Base-by-base conservation (phyloP, 2,888 invertebrate genomes). In the Melanotus villosus region DNA sequence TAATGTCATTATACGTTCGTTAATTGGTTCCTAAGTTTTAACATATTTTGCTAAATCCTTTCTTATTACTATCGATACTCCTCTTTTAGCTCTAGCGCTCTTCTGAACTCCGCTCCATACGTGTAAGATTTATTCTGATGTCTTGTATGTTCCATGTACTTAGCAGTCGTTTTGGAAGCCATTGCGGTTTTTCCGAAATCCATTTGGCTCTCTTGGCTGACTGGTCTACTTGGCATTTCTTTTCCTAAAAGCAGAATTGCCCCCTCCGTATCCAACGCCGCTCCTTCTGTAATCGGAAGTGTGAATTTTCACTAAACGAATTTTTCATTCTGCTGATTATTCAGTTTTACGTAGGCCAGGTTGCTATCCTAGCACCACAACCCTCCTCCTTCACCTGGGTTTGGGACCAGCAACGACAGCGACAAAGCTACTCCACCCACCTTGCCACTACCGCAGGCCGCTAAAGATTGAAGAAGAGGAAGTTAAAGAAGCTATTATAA, bases 231-330 rank as follows among this genome's bases (percentile, higher is more conserved):
- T 47, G 47, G 47, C 47, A 47, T 2, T 47, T 21, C 21, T 21
- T 21, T 47, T 47, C 23, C 18, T 21, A 21, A 21, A 47, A 18
- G 47, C 47, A 47, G 47, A 47, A 47, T 47, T 47, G 19, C 21
- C 21, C 47, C 21, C 26, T 23, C 47, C 47, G 47, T 47, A 47
- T 47, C 21, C 47, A 1, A 47, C 23, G 47, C 6, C 21, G 47
- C 47, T 47, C 47, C 47, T 47, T 47, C 23, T 21, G 10, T 47
- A 47, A 47, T 19, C 23, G 47, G 47, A 47, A 47, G 47, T 47
- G 19, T 47, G 47, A 21, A 47, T 47, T 47, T 21, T 21, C 47
- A 47, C 14, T 47, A 23, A 23, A 47, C 47, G 47, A 21, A 3
- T 23, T 47, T 47, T 47, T n/a, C 47, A 47, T 47, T 47, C 47